Conservation (phyloP, 1,140 invertebrate genomes). For the Hypothenemus hampei region DNA sequence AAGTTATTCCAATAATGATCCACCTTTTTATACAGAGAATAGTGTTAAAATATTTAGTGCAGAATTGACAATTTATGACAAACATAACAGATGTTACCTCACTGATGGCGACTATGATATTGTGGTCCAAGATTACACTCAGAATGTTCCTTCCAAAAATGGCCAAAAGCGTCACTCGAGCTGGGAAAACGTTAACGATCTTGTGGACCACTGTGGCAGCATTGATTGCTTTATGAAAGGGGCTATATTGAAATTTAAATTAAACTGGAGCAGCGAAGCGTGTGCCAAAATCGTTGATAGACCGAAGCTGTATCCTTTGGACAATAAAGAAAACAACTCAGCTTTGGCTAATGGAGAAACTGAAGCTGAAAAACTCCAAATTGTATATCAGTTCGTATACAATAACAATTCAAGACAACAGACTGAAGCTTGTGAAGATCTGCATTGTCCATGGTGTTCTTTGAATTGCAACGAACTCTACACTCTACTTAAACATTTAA, state of each 20-base stretch:
- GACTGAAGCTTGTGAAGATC: slow-evolving; percentile 87
- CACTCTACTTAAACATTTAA: slow-evolving; percentile 87
- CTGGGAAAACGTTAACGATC: slow-evolving; percentile 78
- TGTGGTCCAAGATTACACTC: slow-evolving; percentile 68
- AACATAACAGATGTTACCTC: slow-evolving; percentile 78
- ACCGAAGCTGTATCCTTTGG: slow-evolving; percentile 53
- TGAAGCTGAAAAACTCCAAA: slow-evolving; percentile 55
- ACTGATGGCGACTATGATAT: slow-evolving; percentile 88
- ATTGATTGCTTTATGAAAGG: slow-evolving; percentile 68
- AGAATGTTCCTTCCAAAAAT: slow-evolving; percentile 47
- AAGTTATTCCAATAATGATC: not conserved
- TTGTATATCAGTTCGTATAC: slow-evolving; percentile 94
- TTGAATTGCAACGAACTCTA: slow-evolving; percentile 84
- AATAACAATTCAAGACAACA: slow-evolving; percentile 93
- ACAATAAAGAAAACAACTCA: slow-evolving; percentile 60
- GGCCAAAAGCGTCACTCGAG: slow-evolving; percentile 63
- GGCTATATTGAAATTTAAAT: slow-evolving; percentile 76
- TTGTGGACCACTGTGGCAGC: slow-evolving; percentile 51
- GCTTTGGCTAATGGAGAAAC: slow-evolving; percentile 36
- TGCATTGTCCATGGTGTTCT: slow-evolving; percentile 93
- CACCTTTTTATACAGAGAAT: not conserved
- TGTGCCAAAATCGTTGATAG: slow-evolving; percentile 65
- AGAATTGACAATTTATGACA: slow-evolving; percentile 86
- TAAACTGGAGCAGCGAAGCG: slow-evolving; percentile 75
- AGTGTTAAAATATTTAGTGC: slow-evolving; percentile 68